Conservation (phyloP, 2,113 vertebrate genomes). For the Phoenicopterus ruber region DNA sequence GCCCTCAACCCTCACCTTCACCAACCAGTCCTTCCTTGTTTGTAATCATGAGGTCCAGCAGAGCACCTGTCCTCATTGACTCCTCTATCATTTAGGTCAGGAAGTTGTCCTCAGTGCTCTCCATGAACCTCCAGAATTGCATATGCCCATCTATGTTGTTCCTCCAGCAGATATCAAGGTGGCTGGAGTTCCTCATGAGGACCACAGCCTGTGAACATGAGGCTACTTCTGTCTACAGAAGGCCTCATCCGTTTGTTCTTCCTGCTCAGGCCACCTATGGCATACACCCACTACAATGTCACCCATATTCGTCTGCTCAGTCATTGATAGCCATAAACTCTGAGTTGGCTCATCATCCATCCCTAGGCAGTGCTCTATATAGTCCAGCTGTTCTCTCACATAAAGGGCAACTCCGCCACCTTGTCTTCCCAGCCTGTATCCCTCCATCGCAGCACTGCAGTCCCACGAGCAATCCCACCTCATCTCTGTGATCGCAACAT, state of each 20-base stretch:
- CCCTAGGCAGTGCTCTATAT: neutral
- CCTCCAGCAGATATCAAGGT: neutral
- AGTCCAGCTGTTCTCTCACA: neutral
- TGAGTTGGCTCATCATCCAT: neutral
- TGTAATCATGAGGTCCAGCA: neutral
- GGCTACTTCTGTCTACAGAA: neutral
- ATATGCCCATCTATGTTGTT: neutral
- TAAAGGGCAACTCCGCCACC: neutral
- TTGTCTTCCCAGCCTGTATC: neutral
- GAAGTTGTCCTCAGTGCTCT: neutral
- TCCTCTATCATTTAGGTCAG: neutral
- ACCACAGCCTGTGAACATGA: neutral
- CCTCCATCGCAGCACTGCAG: neutral
- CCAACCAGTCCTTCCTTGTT: neutral
- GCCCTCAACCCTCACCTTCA: neutral
- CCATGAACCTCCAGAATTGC: neutral
- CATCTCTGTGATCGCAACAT: neutral
- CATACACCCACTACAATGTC: neutral
- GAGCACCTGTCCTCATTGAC: neutral
- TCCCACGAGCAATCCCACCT: neutral
- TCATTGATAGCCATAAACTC: neutral
- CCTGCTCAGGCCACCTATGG: neutral
- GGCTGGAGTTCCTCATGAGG: neutral
- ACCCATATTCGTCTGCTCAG: neutral
- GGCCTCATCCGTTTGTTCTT: neutral